Evolutionary conservation across 2,113 vertebrate genomes (phyloP).

Genomic region (Pterocles gutturalis): DNA sequence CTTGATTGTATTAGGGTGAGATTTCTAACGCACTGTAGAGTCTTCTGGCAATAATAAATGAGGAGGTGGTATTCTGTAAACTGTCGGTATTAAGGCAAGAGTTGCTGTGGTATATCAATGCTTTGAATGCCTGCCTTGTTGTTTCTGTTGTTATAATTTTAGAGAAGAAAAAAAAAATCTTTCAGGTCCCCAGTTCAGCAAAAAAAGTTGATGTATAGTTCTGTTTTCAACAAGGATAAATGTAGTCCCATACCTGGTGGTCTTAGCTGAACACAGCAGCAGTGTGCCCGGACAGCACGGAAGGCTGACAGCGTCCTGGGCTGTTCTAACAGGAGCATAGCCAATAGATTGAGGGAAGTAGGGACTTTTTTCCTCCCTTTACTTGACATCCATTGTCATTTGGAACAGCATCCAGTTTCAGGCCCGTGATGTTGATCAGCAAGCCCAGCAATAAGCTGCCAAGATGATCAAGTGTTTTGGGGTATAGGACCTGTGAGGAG

Average conservation of each 20-base stretch:
- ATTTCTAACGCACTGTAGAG: neutral
- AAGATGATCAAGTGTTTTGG: accelerated
- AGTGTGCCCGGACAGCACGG: accelerated
- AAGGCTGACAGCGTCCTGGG: accelerated
- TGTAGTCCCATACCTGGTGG: neutral
- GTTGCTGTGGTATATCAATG: conserved; percentile 13
- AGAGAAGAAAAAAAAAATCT: neutral
- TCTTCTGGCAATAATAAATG: conserved; percentile 77
- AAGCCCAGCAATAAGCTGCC: neutral
- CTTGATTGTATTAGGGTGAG: conserved; percentile 41
- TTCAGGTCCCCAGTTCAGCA: neutral
- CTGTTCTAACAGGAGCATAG: neutral
- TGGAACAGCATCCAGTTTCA: neutral
- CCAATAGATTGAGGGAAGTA: neutral
- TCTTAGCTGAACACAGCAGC: neutral
- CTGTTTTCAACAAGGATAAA: neutral
- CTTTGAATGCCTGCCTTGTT: conserved; percentile 36
- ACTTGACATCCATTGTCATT: neutral
- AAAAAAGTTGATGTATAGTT: neutral
- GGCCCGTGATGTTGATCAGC: too few relatives aligned
- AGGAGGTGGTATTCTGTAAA: conserved; percentile 24
- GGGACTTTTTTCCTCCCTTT: neutral
- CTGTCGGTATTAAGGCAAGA: conserved; percentile 46
- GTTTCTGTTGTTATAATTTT: neutral
- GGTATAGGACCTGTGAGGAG: neutral